Conservation (phyloP, 2,113 vertebrate species). For the Colossoma macropomum region DNA sequence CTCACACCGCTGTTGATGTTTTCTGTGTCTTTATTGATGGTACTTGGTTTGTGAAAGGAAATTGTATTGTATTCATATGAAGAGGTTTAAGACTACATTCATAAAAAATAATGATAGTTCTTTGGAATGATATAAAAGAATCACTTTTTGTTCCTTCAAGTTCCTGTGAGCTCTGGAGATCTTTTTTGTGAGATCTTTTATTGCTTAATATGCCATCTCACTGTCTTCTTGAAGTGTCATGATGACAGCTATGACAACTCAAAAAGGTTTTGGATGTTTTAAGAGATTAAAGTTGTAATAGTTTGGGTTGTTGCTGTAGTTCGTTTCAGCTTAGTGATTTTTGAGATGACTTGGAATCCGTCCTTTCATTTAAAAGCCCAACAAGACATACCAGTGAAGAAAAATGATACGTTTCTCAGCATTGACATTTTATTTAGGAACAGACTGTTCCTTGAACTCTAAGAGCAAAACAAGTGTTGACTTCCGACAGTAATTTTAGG, state of each 20-base stretch:
- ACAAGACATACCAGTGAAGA: slow-evolving; percentile 8
- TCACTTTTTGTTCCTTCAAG: no score
- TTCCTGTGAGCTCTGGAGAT: no score
- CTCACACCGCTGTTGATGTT: neutral
- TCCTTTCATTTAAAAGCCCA: slow-evolving; percentile 11
- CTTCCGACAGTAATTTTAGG: slow-evolving; percentile 46
- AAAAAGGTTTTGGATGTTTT: neutral
- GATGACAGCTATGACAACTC: neutral
- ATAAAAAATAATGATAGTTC: no score
- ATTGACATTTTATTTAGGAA: slow-evolving; percentile 53
- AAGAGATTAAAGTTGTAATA: neutral
- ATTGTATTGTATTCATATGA: no score
- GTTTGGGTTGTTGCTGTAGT: neutral
- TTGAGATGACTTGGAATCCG: neutral
- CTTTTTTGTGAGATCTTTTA: neutral
- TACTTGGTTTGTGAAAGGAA: no score
- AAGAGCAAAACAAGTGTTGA: slow-evolving; percentile 54
- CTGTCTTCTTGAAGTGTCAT: neutral
- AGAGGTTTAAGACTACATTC: no score
- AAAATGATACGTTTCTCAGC: slow-evolving; percentile 27
- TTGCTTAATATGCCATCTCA: neutral
- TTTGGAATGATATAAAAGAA: no score
- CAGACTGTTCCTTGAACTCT: slow-evolving; percentile 55
- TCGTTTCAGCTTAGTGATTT: neutral
- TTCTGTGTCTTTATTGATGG: neutral